These are phyloP conservation scores for Drosophila tropicalis DNA, from an alignment of 1,140 invertebrate genomes.

Conservation along the genomic window DNA sequence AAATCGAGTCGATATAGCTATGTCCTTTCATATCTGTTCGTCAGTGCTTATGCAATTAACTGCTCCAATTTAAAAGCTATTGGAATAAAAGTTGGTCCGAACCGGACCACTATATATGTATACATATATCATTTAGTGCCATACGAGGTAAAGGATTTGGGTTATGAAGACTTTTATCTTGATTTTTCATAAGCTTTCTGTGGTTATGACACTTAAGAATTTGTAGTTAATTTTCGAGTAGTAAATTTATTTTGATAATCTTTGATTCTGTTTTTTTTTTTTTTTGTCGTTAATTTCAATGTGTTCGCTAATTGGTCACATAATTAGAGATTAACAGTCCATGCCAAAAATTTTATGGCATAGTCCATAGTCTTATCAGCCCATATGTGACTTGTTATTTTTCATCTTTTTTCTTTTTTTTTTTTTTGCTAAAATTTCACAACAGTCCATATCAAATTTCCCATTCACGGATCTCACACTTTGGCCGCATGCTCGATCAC, in stretches of 20 bases:
- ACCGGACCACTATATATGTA: no score
- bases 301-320: background rate
- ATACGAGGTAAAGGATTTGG: no score
- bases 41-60: no score
- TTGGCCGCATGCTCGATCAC: constrained; percentile 22
- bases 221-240: no score
- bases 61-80: no score
- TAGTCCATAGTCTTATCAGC: background rate
- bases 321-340: constrained; percentile 1
- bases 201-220: no score
- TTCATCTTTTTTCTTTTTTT: background rate
- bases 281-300: background rate
- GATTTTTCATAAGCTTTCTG: no score
- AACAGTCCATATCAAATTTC: constrained; percentile 33
- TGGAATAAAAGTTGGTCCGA: no score
- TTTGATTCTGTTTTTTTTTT: background rate
- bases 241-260: background rate
- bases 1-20: no score
- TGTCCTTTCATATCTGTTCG: no score
- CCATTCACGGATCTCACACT: constrained; percentile 30
- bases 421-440: constrained; percentile 6
- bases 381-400: constrained; percentile 1
- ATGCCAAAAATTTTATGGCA: constrained; percentile 1
- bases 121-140: no score
- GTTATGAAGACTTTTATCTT: no score